phyloP scores from a whole-genome alignment of 2,113 vertebrate species.

The Erpornis zantholeuca region DNA sequence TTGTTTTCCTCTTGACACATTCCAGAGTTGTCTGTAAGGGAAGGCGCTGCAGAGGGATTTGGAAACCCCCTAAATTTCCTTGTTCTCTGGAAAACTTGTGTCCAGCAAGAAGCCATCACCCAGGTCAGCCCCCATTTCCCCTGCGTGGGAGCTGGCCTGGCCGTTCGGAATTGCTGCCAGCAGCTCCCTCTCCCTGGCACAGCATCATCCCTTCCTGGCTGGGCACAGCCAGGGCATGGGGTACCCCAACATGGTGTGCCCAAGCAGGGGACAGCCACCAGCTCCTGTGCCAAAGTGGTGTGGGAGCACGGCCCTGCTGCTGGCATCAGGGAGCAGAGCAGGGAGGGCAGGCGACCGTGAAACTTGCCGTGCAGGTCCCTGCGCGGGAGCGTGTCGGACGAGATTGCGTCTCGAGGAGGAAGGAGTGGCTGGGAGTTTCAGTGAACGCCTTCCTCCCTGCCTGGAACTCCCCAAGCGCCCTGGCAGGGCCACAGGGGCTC shows the following conservation, averaged over 20 bases:
- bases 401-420: constrained; percentile 40
- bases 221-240: background rate
- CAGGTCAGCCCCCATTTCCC: background rate
- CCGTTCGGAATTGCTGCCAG: rapidly evolving
- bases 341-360: background rate
- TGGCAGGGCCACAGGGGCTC: background rate
- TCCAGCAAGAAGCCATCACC: background rate
- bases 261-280: background rate
- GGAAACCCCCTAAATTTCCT: constrained; percentile 45
- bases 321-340: background rate
- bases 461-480: background rate
- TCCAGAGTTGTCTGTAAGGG: rapidly evolving
- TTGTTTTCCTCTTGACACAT: background rate
- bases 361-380: constrained; percentile 50
- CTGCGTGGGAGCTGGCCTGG: background rate
- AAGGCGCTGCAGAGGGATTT: background rate
- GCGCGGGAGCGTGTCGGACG: constrained; percentile 2
- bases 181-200: background rate
- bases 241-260: background rate
- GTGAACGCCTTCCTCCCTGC: constrained; percentile 17
- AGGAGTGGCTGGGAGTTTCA: constrained; percentile 48
- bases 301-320: background rate
- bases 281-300: background rate
- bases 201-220: background rate
- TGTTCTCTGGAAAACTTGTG: background rate